A percentile compares a stretch with the other conserved stretches of the same genome.
Evolutionary conservation across 2,888 invertebrate genomes (phyloP).

Genomic region (Atrina japonica): DNA sequence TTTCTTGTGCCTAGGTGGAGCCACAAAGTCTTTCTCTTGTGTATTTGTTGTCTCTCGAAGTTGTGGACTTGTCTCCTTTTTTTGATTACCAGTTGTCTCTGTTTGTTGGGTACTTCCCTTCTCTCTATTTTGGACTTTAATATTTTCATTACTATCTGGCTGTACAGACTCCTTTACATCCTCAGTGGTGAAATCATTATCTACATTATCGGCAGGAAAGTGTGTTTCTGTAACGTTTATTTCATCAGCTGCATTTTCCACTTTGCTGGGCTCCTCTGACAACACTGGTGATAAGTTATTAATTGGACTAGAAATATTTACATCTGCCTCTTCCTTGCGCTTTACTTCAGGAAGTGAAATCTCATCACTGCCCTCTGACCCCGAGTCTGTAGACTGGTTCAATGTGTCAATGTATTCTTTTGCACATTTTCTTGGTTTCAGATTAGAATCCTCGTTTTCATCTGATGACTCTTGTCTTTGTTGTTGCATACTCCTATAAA

Average conservation of each 20-base stretch:
- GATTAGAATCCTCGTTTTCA: conserved; percentile 17
- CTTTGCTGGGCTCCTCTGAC: conserved; percentile 8
- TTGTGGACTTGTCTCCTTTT: too few relatives aligned
- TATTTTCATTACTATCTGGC: too few relatives aligned
- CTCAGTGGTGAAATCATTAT: too few relatives aligned
- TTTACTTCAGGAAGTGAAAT: conserved; percentile 25
- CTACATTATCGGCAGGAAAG: conserved; percentile 25
- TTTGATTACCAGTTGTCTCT: too few relatives aligned
- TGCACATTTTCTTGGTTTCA: conserved; percentile 37
- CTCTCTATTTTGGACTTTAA: too few relatives aligned
- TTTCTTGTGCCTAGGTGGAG: conserved; percentile 7
- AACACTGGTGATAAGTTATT: conserved; percentile 25
- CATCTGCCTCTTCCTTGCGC: conserved; percentile 5
- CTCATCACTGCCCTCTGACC: conserved; percentile 33
- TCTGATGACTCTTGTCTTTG: conserved; percentile 43
- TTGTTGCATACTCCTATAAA: conserved; percentile 54
- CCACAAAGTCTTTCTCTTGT: background rate
- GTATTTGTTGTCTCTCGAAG: too few relatives aligned
- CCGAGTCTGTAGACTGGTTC: conserved; percentile 36
- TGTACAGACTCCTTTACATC: too few relatives aligned
- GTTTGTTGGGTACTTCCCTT: too few relatives aligned
- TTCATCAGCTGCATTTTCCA: conserved; percentile 16
- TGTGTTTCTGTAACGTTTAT: conserved; percentile 33
- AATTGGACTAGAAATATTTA: background rate
- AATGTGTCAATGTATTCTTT: conserved; percentile 46